These are phyloP conservation scores for Cheilosia impressa DNA, from an alignment of 2,888 invertebrate species.

Conservation along the genomic window DNA sequence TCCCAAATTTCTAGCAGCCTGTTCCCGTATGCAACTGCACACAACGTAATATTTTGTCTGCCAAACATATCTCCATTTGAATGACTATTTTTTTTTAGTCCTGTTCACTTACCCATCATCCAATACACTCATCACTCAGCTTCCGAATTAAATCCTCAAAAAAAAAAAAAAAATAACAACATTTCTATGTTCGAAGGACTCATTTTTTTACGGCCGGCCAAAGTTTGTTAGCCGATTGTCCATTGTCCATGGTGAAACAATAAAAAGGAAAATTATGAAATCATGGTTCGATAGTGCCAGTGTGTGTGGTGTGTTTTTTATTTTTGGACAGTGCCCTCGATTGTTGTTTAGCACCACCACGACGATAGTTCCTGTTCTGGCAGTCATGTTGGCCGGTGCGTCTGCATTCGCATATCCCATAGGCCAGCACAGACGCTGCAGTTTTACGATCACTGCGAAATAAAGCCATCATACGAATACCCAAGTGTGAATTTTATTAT, in stretches of 20 bases:
- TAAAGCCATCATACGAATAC: constrained; percentile 63
- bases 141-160: constrained; percentile 24
- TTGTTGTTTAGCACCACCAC: constrained; percentile 60
- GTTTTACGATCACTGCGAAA: constrained; percentile 64
- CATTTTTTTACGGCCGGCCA: background rate
- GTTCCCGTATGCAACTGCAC: too few species aligned
- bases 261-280: constrained; percentile 66
- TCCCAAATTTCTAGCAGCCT: too few species aligned
- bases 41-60: too few species aligned
- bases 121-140: constrained; percentile 21
- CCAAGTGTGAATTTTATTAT: constrained; percentile 75
- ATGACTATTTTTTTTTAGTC: too few species aligned
- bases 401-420: constrained; percentile 25
- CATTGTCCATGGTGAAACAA: constrained; percentile 29
- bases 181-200: constrained; percentile 4
- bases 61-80: too few species aligned
- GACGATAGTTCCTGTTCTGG: constrained; percentile 49
- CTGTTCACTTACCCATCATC: background rate
- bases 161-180: constrained; percentile 15
- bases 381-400: constrained; percentile 56
- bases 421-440: background rate
- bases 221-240: constrained; percentile 30
- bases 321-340: constrained; percentile 7
- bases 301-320: constrained; percentile 5
- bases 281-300: constrained; percentile 41